phyloP scores from a whole-genome alignment of 2,113 vertebrate genomes.

The Desmodus rotundus region DNA sequence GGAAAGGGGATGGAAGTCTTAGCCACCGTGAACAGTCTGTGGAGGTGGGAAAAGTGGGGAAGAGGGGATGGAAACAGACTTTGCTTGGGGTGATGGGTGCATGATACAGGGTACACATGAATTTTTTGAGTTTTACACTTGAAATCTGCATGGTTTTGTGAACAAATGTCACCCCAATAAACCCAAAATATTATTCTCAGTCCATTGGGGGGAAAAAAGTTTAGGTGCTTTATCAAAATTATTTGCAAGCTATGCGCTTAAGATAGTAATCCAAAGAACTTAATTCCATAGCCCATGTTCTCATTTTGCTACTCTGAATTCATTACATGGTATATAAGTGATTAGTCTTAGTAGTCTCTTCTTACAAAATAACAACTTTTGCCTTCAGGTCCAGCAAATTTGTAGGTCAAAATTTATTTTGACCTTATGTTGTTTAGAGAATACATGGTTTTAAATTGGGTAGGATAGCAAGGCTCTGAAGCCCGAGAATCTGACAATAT shows the following conservation, averaged over 20 bases:
- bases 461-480: not conserved
- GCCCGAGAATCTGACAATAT: not conserved
- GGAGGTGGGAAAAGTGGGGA: too few species aligned
- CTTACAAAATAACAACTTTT: not conserved
- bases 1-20: too few species aligned
- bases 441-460: not conserved
- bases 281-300: not conserved
- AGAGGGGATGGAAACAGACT: too few species aligned
- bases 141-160: too few species aligned
- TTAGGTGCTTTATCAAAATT: not conserved
- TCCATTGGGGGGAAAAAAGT: too few species aligned
- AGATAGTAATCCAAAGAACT: not conserved
- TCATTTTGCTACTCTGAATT: not conserved
- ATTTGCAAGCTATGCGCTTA: not conserved
- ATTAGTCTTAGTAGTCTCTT: not conserved
- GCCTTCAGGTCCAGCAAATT: not conserved
- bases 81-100: too few species aligned
- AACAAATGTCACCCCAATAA: too few species aligned
- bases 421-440: not conserved
- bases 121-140: too few species aligned
- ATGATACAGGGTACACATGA: too few species aligned
- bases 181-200: too few species aligned
- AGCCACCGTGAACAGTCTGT: too few species aligned
- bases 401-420: not conserved
- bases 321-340: not conserved